Percentiles rank a stretch among this genome's conserved stretches.
Conservation (phyloP, 2,797 vertebrate genomes). For the Acropternis orthonyx region DNA sequence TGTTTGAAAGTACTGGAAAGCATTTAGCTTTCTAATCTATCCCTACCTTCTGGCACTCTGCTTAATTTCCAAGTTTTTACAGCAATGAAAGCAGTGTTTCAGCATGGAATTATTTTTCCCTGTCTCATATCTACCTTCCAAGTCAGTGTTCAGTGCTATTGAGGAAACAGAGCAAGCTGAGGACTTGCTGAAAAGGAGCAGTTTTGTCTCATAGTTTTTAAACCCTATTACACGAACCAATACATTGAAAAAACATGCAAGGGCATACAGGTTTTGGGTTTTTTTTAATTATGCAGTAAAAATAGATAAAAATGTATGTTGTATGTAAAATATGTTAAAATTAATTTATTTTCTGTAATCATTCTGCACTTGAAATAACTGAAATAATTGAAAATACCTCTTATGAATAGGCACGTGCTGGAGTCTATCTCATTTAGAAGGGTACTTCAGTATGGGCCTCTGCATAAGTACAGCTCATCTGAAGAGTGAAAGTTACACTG, state of each 20-base stretch:
- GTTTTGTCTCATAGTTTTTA: neutral
- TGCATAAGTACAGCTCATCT: neutral
- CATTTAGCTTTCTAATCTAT: constrained; percentile 64
- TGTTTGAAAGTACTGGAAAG: constrained; percentile 72
- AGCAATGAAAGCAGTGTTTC: constrained; percentile 6
- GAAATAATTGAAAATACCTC: neutral
- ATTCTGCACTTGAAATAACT: neutral
- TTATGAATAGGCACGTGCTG: neutral
- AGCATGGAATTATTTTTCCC: neutral
- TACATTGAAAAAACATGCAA: neutral
- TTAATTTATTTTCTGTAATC: neutral
- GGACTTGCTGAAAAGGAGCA: neutral
- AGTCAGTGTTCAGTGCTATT: neutral
- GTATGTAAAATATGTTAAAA: neutral
- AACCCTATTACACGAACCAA: neutral
- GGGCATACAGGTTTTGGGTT: neutral
- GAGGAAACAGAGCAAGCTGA: neutral
- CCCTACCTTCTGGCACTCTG: constrained; percentile 63
- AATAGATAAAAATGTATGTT: neutral
- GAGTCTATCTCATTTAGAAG: neutral
- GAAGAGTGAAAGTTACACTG: neutral
- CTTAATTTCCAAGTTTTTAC: constrained; percentile 61
- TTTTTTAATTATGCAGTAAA: neutral
- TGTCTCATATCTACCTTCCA: constrained; percentile 12
- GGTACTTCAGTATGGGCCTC: neutral